Evolutionary conservation across 2,113 vertebrate species (phyloP).

Genomic region (Hypocryptadius cinnamomeus): DNA sequence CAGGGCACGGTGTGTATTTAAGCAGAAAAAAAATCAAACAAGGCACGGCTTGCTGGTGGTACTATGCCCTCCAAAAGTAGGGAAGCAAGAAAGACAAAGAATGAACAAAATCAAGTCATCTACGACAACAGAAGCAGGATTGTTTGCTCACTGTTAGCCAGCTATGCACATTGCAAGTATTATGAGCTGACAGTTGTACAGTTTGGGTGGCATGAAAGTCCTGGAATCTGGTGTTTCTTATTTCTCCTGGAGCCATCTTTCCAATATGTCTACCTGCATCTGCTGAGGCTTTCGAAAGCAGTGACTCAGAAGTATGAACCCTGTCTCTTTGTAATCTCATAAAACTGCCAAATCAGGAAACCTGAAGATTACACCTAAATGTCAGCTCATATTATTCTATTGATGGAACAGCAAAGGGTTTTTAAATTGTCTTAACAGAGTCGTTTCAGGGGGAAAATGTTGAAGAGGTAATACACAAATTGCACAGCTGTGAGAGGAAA

Average conservation of each 20-base stretch:
- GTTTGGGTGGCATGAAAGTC: not conserved
- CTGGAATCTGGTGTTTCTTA: not conserved
- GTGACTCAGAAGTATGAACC: constrained; percentile 13
- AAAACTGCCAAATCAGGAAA: not conserved
- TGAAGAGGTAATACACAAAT: not conserved
- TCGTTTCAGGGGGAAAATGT: not conserved
- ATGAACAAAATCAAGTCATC: not conserved
- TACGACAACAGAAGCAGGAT: not conserved
- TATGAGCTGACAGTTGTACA: not conserved
- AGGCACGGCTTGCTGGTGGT: not conserved
- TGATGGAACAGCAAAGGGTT: not conserved
- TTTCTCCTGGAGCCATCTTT: not conserved
- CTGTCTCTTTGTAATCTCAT: not conserved
- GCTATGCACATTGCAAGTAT: not conserved
- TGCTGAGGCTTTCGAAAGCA: not conserved
- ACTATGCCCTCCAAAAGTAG: not conserved
- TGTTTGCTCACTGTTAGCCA: not conserved
- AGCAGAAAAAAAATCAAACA: not conserved
- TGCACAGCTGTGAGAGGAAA: not conserved
- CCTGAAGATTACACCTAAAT: not conserved
- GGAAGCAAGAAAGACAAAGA: not conserved
- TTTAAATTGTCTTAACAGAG: not conserved
- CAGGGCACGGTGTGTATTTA: not conserved
- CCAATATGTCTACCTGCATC: constrained; percentile 8
- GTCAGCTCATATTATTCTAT: not conserved